phyloP scores from a whole-genome alignment of 1,140 invertebrate species.

The Gyrodactylus bullatarudis region DNA sequence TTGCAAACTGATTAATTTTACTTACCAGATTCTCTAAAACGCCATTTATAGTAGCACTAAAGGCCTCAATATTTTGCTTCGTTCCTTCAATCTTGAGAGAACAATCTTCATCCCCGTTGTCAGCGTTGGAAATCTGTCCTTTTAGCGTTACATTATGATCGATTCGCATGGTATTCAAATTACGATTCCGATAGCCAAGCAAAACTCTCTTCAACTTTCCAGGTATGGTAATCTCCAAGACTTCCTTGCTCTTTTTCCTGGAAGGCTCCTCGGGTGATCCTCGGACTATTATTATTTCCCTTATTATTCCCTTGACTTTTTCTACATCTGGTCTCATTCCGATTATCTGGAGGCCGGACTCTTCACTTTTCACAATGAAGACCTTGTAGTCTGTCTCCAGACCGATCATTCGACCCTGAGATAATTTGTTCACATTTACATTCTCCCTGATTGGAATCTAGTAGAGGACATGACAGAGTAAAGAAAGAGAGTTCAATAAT shows the following conservation, averaged over 20 bases:
- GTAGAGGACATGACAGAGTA: too few relatives aligned
- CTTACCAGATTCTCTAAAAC: background rate
- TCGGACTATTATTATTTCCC: too few relatives aligned
- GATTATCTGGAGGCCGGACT: too few relatives aligned
- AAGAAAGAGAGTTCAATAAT: too few relatives aligned
- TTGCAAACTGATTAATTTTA: too few relatives aligned
- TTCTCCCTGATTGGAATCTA: too few relatives aligned
- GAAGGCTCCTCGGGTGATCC: too few relatives aligned
- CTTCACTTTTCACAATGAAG: too few relatives aligned
- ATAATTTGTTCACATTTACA: too few relatives aligned
- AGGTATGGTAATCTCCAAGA: background rate
- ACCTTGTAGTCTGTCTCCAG: background rate
- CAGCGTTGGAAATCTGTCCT: background rate
- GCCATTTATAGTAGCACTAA: background rate
- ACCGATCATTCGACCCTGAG: background rate
- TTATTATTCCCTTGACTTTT: too few relatives aligned
- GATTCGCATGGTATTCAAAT: background rate
- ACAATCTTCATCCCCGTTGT: background rate
- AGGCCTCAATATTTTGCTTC: background rate
- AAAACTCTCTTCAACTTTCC: background rate
- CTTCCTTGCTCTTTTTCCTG: too few relatives aligned
- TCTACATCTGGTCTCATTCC: too few relatives aligned
- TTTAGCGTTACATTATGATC: background rate
- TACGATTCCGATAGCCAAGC: background rate
- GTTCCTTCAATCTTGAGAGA: background rate